A percentile compares a stretch with the other conserved stretches of the same genome.
These are phyloP conservation scores for Plemyria rubiginata DNA, from an alignment of 2,888 invertebrate genomes.

Conservation along the genomic window DNA sequence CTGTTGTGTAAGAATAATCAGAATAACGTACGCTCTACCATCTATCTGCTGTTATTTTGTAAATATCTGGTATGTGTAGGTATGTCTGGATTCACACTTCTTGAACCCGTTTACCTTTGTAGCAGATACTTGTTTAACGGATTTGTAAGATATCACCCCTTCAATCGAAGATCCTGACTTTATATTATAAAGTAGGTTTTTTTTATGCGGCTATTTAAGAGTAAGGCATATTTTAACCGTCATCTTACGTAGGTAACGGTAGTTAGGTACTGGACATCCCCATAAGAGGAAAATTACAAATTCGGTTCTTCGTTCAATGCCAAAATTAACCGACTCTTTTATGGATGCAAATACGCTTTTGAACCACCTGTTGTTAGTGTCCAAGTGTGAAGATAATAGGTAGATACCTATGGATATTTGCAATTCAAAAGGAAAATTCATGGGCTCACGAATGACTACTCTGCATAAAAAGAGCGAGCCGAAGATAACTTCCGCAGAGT, in stretches of 20 bases:
- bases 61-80: background rate
- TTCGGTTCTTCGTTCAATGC: background rate
- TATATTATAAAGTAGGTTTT: background rate
- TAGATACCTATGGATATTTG: too few relatives aligned
- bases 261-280: slow-evolving; percentile 4
- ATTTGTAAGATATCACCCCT: slow-evolving; percentile 1
- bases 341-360: too few relatives aligned
- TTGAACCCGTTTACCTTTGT: background rate
- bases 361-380: too few relatives aligned
- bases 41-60: background rate
- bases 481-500: too few relatives aligned
- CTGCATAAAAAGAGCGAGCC: too few relatives aligned
- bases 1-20: too few relatives aligned
- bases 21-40: background rate
- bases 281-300: background rate
- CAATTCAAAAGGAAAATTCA: too few relatives aligned
- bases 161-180: background rate
- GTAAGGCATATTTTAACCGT: slow-evolving; percentile 6
- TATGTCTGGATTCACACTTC: background rate
- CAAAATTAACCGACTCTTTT: background rate
- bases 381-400: too few relatives aligned
- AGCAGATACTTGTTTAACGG: background rate
- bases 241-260: slow-evolving; percentile 12
- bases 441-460: too few relatives aligned
- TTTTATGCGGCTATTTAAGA: background rate